phyloP scores from a whole-genome alignment of 2,797 vertebrate genomes.

The Poeciliopsis paucimaculata region DNA sequence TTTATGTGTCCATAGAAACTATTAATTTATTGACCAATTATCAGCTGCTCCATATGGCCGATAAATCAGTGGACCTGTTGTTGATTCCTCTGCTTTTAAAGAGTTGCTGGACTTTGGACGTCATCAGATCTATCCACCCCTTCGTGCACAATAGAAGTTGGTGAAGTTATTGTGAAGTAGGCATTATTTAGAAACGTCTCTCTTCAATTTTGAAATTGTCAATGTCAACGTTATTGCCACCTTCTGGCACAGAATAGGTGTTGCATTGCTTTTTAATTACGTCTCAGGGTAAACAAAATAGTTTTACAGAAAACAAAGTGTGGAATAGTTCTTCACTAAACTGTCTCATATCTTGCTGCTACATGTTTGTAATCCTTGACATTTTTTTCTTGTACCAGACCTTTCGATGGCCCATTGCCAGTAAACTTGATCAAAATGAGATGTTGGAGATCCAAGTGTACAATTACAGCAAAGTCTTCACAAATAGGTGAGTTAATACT shows the following conservation, averaged over 20 bases:
- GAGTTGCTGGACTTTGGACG: background rate
- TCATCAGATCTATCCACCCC: background rate
- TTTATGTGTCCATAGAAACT: background rate
- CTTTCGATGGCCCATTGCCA: conserved; percentile 93
- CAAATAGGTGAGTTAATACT: conserved; percentile 86
- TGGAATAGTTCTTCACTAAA: background rate
- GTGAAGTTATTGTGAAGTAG: background rate
- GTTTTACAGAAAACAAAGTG: background rate
- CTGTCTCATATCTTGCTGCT: background rate
- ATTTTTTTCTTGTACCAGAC: conserved; percentile 50
- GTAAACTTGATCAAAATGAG: conserved; percentile 88
- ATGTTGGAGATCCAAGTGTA: conserved; percentile 93
- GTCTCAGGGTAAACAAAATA: background rate
- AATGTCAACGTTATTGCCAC: background rate
- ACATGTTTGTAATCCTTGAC: background rate
- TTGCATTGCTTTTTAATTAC: background rate
- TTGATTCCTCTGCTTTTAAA: background rate
- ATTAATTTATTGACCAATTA: background rate
- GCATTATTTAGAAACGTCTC: background rate
- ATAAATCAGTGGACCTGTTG: too few species aligned
- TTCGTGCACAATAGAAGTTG: background rate
- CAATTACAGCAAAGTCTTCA: conserved; percentile 97
- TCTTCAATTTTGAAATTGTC: background rate
- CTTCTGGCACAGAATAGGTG: background rate
- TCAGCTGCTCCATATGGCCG: too few species aligned